Percentiles rank a stretch among this genome's conserved stretches.
Evolutionary conservation across 2,888 invertebrate species (phyloP).

Genomic region (Amaurobius ferox): DNA sequence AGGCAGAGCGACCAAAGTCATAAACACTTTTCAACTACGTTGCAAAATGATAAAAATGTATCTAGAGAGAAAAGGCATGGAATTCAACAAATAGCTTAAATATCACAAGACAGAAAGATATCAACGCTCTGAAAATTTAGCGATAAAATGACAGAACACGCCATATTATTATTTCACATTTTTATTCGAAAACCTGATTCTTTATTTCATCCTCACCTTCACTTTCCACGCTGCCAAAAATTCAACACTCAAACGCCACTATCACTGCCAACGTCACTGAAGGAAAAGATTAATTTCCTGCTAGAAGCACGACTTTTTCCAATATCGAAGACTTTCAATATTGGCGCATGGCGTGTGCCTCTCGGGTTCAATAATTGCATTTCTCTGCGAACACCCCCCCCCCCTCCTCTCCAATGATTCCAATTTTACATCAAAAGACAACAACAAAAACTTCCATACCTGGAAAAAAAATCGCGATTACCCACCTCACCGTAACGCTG

Average conservation of each 20-base stretch:
- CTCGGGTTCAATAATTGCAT: slow-evolving; percentile 43
- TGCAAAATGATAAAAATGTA: too few relatives aligned
- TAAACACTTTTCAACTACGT: too few relatives aligned
- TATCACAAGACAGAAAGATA: too few relatives aligned
- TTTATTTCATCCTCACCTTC: neutral
- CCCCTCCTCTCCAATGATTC: slow-evolving; percentile 35
- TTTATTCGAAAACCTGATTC: neutral
- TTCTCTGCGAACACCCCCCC: too few relatives aligned
- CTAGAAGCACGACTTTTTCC: slow-evolving; percentile 68
- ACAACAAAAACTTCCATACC: neutral
- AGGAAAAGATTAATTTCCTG: slow-evolving; percentile 62
- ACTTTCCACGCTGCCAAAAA: neutral
- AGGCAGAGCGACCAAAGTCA: too few relatives aligned
- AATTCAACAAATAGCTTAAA: too few relatives aligned
- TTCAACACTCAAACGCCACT: slow-evolving; percentile 26
- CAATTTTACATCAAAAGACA: slow-evolving; percentile 61
- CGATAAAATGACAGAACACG: too few relatives aligned
- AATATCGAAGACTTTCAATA: slow-evolving; percentile 71
- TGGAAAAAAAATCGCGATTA: slow-evolving; percentile 53
- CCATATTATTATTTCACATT: too few relatives aligned
- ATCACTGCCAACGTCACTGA: slow-evolving; percentile 3
- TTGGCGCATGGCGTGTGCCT: slow-evolving; percentile 68
- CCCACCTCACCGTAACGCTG: slow-evolving; percentile 65
- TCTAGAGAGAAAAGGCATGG: too few relatives aligned
- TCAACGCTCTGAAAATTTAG: too few relatives aligned